phyloP scores from a whole-genome alignment of 2,888 invertebrate species.

The Melinaea menophilus region DNA sequence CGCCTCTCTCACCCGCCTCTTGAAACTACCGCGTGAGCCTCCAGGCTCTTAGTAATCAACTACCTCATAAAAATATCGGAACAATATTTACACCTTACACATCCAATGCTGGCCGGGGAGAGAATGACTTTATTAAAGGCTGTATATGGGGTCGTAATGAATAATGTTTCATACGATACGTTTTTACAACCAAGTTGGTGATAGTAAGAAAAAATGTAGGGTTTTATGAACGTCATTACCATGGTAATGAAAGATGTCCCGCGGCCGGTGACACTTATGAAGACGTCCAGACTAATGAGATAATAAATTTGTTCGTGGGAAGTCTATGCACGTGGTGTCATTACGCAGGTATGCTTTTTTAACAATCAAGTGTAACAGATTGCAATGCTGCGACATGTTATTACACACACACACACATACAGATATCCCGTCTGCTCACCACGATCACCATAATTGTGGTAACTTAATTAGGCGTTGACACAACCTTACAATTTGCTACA shows the following conservation, averaged over 20 bases:
- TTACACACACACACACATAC: conserved; percentile 6
- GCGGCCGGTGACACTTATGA: conserved; percentile 68
- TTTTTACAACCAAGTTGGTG: conserved; percentile 29
- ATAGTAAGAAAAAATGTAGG: conserved; percentile 42
- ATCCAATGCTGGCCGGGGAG: conserved; percentile 37
- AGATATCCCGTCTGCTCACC: neutral
- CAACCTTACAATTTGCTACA: neutral
- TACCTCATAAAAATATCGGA: conserved; percentile 25
- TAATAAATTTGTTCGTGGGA: conserved; percentile 63
- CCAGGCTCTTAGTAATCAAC: conserved; percentile 52
- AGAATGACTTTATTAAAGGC: neutral
- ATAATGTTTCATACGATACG: conserved; percentile 17
- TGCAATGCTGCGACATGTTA: conserved; percentile 21
- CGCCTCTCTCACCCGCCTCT: conserved; percentile 30
- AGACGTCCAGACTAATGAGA: conserved; percentile 72
- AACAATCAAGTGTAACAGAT: conserved; percentile 25
- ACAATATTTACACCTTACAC: conserved; percentile 2
- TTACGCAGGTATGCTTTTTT: conserved; percentile 28
- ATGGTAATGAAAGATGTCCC: conserved; percentile 68
- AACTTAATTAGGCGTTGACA: neutral
- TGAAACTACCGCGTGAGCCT: conserved; percentile 39
- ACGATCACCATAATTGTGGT: neutral
- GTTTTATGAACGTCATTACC: conserved; percentile 65
- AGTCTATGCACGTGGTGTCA: conserved; percentile 39
- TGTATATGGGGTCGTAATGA: conserved; percentile 37